Evolutionary conservation across 2,797 vertebrate species (phyloP), one percentile per base, ranked within the genome.

Genomic region (Ammospiza maritima): DNA sequence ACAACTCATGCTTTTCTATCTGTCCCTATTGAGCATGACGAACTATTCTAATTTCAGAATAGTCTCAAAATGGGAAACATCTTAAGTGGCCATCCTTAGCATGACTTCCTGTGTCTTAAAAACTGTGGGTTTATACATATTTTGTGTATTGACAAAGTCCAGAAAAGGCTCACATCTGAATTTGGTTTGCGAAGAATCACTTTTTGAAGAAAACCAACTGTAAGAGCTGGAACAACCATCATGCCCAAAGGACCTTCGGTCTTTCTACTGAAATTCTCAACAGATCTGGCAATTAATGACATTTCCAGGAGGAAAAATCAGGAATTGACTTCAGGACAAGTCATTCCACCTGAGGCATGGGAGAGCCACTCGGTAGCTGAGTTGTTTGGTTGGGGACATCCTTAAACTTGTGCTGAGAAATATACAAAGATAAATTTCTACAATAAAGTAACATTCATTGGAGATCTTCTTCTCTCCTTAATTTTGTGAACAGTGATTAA

Each of bases 321-420:
- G n/a, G n/a, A 82, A 76, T 19, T 53, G 60, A 70, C 38, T 90
- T 90, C 27, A 64, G 74, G 89, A 57, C 42, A 84, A 69, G 34
- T 87, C 17, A 81, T 51, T 87, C 71, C 16, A 79, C 38, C 40
- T 13, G 38, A 85, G 84, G 75, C 77, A 77, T 1, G 4, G 26
- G n/a, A 54, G 34, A 90, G 45, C 34, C 30, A 22, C 10, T 4
- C 1, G 3, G 29, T 5, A 38, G n/a, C 21, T 14, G 57, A 58
- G 34, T 13, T 38, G 4, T 45, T 88, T 69, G 64, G 9, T 4
- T 27, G 26, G 25, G 26, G 48, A 64, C 58, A 76, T 34, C 44
- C 57, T 89, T 75, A 69, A 94, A 85, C 18, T 57, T 36, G 3
- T 51, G 54, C 62, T 47, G 62, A 74, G 72, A 77, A 89, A 92